Evolutionary conservation across 1,140 invertebrate species (phyloP).

Genomic region (Riptortus pedestris): DNA sequence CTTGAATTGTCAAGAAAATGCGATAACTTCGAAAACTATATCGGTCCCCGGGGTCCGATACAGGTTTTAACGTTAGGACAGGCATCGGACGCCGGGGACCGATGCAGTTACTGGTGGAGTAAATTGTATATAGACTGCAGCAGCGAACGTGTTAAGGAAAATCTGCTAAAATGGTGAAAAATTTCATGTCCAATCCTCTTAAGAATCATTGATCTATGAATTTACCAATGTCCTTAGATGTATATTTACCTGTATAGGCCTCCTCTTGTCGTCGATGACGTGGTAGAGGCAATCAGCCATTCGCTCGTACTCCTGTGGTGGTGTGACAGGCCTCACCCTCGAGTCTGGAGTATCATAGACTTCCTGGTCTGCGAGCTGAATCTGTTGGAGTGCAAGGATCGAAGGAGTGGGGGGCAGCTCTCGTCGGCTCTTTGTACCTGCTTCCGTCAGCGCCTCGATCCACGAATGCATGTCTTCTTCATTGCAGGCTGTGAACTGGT

Average conservation of each 20-base stretch:
- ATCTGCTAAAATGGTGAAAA: too few species aligned
- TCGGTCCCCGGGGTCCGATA: too few species aligned
- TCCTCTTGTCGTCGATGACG: constrained; percentile 12
- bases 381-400: not conserved
- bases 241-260: not conserved
- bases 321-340: constrained; percentile 17
- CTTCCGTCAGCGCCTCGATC: constrained; percentile 23
- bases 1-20: too few species aligned
- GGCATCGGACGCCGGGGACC: too few species aligned
- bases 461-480: constrained; percentile 26
- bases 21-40: too few species aligned
- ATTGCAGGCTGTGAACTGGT: constrained; percentile 27
- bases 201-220: too few species aligned
- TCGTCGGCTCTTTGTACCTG: not conserved
- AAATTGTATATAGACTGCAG: too few species aligned
- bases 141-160: too few species aligned
- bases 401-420: constrained; percentile 9
- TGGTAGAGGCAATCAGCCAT: constrained; percentile 23
- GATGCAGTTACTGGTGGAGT: too few species aligned
- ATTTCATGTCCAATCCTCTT: too few species aligned
- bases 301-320: constrained; percentile 20
- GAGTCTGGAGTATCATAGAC: constrained; percentile 24
- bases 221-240: not conserved
- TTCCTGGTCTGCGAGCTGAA: constrained; percentile 6
- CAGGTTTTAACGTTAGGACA: too few species aligned